Evolutionary conservation across 2,113 vertebrate genomes (phyloP).

Genomic region (Thymallus thymallus): DNA sequence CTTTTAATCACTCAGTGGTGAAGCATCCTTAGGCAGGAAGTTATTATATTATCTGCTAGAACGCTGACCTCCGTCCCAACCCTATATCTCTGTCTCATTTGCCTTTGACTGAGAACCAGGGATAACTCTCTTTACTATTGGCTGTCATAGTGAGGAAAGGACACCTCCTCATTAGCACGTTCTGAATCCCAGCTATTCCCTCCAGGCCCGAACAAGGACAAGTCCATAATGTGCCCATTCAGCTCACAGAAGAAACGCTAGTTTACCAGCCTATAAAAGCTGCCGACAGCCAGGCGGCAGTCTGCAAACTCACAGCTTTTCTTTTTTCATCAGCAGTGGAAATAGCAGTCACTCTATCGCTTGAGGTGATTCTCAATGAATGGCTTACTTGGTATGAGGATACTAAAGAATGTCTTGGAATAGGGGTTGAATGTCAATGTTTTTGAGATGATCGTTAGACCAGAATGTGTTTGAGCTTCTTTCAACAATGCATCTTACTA

Average conservation of each 20-base stretch:
- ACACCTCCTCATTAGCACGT: conserved; percentile 55
- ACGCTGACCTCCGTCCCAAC: conserved; percentile 55
- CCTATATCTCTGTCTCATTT: conserved; percentile 28
- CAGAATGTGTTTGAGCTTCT: not conserved
- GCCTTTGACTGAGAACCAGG: not conserved
- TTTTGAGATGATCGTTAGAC: not conserved
- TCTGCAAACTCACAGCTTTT: conserved; percentile 8
- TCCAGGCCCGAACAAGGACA: conserved; percentile 37
- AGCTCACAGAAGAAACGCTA: conserved; percentile 21
- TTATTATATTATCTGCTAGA: conserved; percentile 57
- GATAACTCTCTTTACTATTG: not conserved
- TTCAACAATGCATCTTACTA: not conserved
- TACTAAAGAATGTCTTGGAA: not conserved
- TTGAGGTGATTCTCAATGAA: conserved; percentile 3
- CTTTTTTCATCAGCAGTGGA: not conserved
- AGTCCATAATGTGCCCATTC: conserved; percentile 41
- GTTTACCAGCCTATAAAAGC: conserved; percentile 30
- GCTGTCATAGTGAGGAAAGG: not conserved
- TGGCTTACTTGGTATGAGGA: not conserved
- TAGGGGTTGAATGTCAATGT: not conserved
- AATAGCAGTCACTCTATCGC: conserved; percentile 7
- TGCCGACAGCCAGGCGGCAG: conserved; percentile 14
- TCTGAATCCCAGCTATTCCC: conserved; percentile 32
- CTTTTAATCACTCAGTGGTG: conserved; percentile 62
- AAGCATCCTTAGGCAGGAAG: conserved; percentile 56